These are phyloP conservation scores for Astyanax mexicanus DNA, from an alignment of 2,797 vertebrate species.

Conservation along the genomic window DNA sequence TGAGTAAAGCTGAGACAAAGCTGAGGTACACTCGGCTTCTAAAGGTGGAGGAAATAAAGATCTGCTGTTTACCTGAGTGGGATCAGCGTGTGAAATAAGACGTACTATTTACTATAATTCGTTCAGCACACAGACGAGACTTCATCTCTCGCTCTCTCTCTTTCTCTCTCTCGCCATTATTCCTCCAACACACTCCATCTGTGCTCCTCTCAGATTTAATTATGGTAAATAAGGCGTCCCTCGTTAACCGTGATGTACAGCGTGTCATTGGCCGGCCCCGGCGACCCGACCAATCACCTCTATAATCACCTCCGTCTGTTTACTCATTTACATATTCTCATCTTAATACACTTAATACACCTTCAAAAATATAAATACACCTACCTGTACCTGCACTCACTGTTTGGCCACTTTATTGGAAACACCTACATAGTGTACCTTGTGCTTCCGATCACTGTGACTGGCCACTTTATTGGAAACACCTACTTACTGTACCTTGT, in stretches of 20 bases:
- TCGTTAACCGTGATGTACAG: slow-evolving; percentile 25
- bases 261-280: slow-evolving; percentile 19
- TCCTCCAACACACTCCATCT: neutral
- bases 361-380: neutral
- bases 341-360: neutral
- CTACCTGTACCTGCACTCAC: neutral
- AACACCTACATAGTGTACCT: too few species aligned
- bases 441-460: too few species aligned
- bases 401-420: neutral
- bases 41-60: too few species aligned
- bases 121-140: neutral
- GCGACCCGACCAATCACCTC: slow-evolving; percentile 16
- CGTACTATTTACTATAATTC: neutral
- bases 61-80: too few species aligned
- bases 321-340: slow-evolving; percentile 38
- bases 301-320: slow-evolving; percentile 44
- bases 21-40: too few species aligned
- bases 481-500: too few species aligned
- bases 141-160: neutral
- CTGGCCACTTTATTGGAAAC: too few species aligned
- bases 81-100: neutral
- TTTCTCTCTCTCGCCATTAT: neutral
- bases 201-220: slow-evolving; percentile 17
- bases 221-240: slow-evolving; percentile 32
- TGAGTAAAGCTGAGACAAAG: too few species aligned